phyloP scores from a whole-genome alignment of 2,888 invertebrate genomes.

The Elmis aenea region DNA sequence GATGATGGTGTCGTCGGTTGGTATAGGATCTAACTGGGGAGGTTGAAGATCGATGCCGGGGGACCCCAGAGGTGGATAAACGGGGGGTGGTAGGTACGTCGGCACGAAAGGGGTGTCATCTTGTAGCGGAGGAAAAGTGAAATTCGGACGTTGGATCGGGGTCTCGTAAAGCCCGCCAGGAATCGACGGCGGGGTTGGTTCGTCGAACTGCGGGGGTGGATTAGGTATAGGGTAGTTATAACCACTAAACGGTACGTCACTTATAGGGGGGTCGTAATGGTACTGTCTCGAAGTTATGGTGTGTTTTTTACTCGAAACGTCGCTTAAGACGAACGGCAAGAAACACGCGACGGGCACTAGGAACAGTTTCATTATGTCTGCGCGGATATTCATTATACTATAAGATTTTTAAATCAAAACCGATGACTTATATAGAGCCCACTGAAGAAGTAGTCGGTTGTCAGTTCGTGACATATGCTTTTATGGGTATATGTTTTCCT shows the following conservation, averaged over 20 bases:
- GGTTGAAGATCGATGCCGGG: slow-evolving; percentile 17
- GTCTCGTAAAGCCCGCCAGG: slow-evolving; percentile 16
- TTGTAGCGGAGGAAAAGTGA: slow-evolving; percentile 21
- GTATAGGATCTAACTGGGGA: slow-evolving; percentile 24
- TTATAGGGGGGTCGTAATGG: slow-evolving; percentile 7
- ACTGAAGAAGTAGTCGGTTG: slow-evolving; percentile 6
- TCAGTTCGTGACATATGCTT: slow-evolving; percentile 12
- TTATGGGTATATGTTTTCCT: slow-evolving; percentile 10
- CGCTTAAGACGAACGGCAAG: no score
- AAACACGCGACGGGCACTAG: no score
- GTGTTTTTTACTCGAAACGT: no score
- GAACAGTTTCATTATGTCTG: no score
- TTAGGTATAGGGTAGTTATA: slow-evolving; percentile 35
- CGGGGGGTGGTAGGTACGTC: slow-evolving; percentile 27
- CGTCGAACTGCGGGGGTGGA: slow-evolving; percentile 31
- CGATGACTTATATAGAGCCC: neutral
- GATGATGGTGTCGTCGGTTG: slow-evolving; percentile 10
- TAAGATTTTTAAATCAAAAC: no score
- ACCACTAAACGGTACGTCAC: slow-evolving; percentile 18
- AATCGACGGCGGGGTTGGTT: slow-evolving; percentile 22
- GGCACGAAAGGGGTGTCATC: slow-evolving; percentile 23
- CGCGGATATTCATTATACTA: no score
- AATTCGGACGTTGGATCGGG: slow-evolving; percentile 22
- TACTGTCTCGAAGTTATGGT: slow-evolving; percentile 4
- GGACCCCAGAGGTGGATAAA: slow-evolving; percentile 26